Conservation (phyloP, 1,140 invertebrate species). For the Pissodes strobi region DNA sequence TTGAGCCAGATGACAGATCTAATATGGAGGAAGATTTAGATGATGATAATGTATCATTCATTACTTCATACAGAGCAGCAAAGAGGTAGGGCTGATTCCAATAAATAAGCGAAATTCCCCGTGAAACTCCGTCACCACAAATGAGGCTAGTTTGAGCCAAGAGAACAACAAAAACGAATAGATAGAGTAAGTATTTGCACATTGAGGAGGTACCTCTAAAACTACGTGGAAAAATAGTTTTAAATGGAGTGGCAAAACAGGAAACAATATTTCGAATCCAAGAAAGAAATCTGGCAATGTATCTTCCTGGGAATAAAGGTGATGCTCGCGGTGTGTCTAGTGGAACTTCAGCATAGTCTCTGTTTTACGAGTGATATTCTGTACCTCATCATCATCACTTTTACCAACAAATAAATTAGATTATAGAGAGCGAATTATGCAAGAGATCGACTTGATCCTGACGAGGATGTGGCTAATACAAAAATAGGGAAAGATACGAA, state of each 20-base stretch:
- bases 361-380: background rate
- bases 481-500: background rate
- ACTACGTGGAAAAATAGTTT: background rate
- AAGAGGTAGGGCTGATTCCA: no score
- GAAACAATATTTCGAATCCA: background rate
- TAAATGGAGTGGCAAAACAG: background rate
- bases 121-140: no score
- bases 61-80: no score
- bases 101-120: no score
- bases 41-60: no score
- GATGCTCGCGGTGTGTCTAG: background rate
- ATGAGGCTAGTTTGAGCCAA: no score
- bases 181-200: background rate
- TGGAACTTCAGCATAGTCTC: background rate
- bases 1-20: no score
- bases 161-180: no score
- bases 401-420: no score
- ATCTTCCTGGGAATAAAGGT: background rate
- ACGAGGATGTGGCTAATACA: background rate
- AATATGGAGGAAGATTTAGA: no score
- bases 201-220: background rate
- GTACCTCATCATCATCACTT: background rate
- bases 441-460: background rate
- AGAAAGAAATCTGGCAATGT: background rate
- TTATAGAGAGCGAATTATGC: background rate